These are phyloP conservation scores for Galendromus occidentalis DNA, from an alignment of 1,140 invertebrate genomes.

Conservation along the genomic window DNA sequence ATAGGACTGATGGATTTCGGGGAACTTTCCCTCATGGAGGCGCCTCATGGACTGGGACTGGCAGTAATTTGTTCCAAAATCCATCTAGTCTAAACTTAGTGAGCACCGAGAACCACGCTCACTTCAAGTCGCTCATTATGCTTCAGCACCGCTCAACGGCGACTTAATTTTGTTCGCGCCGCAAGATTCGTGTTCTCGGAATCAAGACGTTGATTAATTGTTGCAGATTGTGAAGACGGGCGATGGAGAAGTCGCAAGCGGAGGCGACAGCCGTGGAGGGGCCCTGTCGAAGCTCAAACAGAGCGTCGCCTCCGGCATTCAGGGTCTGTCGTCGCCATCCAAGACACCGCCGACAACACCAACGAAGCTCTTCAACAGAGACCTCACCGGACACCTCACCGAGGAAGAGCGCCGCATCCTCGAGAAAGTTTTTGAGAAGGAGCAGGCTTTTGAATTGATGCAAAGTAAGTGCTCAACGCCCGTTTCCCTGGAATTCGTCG, in stretches of 20 bases:
- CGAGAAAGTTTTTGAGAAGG: slow-evolving; percentile 9
- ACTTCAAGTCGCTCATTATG: too few relatives aligned
- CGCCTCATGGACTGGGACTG: too few relatives aligned
- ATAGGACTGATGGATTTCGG: too few relatives aligned
- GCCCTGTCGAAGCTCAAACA: slow-evolving; percentile 11
- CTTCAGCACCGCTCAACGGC: too few relatives aligned
- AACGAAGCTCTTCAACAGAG: neutral
- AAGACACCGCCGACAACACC: slow-evolving; percentile 3
- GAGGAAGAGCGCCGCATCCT: slow-evolving; percentile 6
- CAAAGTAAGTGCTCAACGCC: neutral
- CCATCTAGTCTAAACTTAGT: too few relatives aligned
- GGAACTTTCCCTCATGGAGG: too few relatives aligned
- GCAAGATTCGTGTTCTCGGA: too few relatives aligned
- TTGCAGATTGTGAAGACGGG: slow-evolving; percentile 10
- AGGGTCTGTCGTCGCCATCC: neutral
- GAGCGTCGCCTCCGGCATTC: slow-evolving; percentile 2
- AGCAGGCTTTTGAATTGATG: neutral
- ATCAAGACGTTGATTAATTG: too few relatives aligned
- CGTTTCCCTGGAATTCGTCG: too few relatives aligned
- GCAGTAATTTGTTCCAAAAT: too few relatives aligned
- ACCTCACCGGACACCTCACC: slow-evolving; percentile 10
- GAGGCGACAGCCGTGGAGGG: neutral
- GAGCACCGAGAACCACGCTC: too few relatives aligned
- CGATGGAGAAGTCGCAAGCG: slow-evolving; percentile 4
- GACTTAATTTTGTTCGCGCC: too few relatives aligned